Evolutionary conservation across 2,888 invertebrate genomes (phyloP), one percentile per base, ranked within the genome.

Genomic region (Phaedon cochleariae): DNA sequence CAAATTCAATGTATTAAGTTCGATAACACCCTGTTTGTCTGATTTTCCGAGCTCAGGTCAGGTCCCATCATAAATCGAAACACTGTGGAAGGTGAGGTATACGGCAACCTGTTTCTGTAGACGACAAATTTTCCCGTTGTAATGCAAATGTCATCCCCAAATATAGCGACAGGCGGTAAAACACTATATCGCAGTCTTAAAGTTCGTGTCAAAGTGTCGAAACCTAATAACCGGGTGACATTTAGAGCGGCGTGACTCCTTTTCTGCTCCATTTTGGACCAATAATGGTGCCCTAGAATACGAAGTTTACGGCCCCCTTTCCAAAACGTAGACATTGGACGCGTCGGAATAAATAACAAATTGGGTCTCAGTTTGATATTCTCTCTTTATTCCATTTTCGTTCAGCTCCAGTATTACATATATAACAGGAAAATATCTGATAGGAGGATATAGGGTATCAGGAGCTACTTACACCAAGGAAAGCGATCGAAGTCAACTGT

Each of bases 211-310:
- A 20, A 60, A 60, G 37, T 60, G 60, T 60, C 60, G 52, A 52
- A 60, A 60, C 20, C 37, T 60, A 60, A 60, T 60, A 60, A 60
- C 52, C 22, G 48, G 52, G 51, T 52, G 60, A 37, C 52, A 41
- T 41, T 59, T 59, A 34, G 46, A 31, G 29, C 52, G 31, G 46
- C 46, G 31, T 34, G 48, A 59, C 48, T 31, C 21, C 18, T 49
- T 49, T 49, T 34, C 31, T 34, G 31, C 10, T 10, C 31, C 31
- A 5, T 34, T 34, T 34, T 10, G 10, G 6, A 10, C 31, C 31
- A 34, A 34, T 34, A 34, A 34, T 34, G 31, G 6, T 34, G 31
- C 10, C 31, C 31, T 34, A 34, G 6, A 9, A 34, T 34, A 34
- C 10, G 9, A 10, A 34, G 10, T 34, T 7, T 34, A 10, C 10